Percentiles rank a stretch among this genome's conserved stretches.
phyloP scores from a whole-genome alignment of 2,797 vertebrate species.

The Falco naumanni region DNA sequence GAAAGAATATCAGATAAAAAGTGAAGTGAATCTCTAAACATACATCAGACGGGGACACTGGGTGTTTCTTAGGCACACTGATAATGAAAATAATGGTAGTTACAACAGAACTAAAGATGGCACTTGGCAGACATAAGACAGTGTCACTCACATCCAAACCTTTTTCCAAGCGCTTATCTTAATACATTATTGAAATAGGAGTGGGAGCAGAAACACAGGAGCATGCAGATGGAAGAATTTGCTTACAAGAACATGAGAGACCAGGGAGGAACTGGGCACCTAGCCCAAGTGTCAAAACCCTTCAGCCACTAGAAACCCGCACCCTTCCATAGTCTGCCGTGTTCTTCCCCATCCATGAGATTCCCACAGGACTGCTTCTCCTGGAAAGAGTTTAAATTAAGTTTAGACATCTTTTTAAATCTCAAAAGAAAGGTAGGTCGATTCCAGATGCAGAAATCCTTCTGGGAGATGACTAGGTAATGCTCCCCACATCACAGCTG shows the following conservation, averaged over 20 bases:
- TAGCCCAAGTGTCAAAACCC: not conserved
- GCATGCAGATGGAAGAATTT: not conserved
- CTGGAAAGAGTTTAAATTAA: not conserved
- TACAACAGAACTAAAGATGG: not conserved
- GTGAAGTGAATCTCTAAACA: not conserved
- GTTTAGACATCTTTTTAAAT: not conserved
- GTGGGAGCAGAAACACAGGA: not conserved
- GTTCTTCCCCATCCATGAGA: not conserved
- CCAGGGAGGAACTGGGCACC: not conserved
- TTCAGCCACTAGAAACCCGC: not conserved
- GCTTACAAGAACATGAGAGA: not conserved
- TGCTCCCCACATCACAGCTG: not conserved
- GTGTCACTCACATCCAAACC: not conserved
- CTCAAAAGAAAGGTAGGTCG: not conserved
- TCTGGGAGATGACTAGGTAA: not conserved
- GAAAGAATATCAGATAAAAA: not conserved
- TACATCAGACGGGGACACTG: fast-evolving
- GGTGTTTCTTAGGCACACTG: not conserved
- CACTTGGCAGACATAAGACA: not conserved
- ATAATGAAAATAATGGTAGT: not conserved
- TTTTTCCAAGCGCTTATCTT: not conserved
- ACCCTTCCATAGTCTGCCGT: not conserved
- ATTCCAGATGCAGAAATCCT: not conserved
- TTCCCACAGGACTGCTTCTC: not conserved
- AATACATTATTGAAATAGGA: not conserved